A percentile compares a stretch with the other conserved stretches of the same genome.
Conservation (phyloP, 2,888 invertebrate genomes). For the Trilocha varians region DNA sequence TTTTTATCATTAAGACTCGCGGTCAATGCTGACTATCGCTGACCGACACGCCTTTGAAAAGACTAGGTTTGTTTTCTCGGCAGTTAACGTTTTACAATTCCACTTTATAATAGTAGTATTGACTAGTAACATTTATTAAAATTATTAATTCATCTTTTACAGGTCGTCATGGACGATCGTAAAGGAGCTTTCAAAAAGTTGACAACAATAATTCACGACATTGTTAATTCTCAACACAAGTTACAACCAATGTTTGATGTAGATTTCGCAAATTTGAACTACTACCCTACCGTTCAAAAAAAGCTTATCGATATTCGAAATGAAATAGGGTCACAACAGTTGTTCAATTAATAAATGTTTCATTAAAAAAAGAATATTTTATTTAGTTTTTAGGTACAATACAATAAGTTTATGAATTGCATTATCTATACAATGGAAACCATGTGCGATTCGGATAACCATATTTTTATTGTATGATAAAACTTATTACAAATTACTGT, state of each 20-base stretch:
- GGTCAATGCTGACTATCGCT: no score
- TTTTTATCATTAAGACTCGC: no score
- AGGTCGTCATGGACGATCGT: constrained; percentile 51
- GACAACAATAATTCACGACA: constrained; percentile 40
- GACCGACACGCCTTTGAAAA: no score
- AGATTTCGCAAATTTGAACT: constrained; percentile 35
- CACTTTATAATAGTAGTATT: neutral
- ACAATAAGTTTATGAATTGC: constrained; percentile 48
- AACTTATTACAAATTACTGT: constrained; percentile 16
- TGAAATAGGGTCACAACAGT: constrained; percentile 46
- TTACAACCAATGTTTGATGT: constrained; percentile 54
- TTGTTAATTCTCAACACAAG: constrained; percentile 37
- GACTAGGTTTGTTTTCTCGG: no score
- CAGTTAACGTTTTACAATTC: no score
- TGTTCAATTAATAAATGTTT: constrained; percentile 37
- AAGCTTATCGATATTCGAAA: constrained; percentile 34
- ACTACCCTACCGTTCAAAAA: constrained; percentile 37
- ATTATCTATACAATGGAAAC: constrained; percentile 40
- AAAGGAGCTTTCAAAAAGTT: constrained; percentile 43
- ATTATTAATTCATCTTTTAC: constrained; percentile 8
- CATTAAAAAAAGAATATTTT: constrained; percentile 42
- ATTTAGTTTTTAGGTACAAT: constrained; percentile 43
- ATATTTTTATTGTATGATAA: neutral
- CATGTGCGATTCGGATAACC: constrained; percentile 26
- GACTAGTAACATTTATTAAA: neutral